A percentile compares a stretch with the other conserved stretches of the same genome.
phyloP scores from a whole-genome alignment of 2,888 invertebrate genomes.

The Latheticus oryzae region DNA sequence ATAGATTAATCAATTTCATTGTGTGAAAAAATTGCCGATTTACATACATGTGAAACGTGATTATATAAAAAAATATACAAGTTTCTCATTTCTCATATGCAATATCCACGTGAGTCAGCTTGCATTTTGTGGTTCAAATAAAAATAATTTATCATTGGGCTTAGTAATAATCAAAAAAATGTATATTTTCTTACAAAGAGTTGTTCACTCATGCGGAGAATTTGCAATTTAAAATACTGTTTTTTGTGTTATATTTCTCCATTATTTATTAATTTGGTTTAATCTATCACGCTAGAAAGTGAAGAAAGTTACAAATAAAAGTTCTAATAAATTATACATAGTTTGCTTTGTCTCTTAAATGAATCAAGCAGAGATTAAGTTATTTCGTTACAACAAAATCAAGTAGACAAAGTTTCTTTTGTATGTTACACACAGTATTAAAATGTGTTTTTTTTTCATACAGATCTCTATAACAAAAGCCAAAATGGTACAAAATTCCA shows the following conservation, averaged over 20 bases:
- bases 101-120: not conserved
- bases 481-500: slow-evolving; percentile 1
- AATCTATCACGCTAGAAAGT: slow-evolving; percentile 23
- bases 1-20: slow-evolving; percentile 2
- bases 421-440: too few species aligned
- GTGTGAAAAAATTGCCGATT: too few species aligned
- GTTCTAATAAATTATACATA: too few species aligned
- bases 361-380: too few species aligned
- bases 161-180: too few species aligned
- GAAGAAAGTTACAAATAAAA: slow-evolving; percentile 14
- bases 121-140: not conserved
- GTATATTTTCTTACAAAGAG: not conserved
- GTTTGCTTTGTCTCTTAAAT: too few species aligned
- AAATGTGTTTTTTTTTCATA: too few species aligned
- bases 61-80: slow-evolving; percentile 2
- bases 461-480: not conserved
- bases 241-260: slow-evolving; percentile 14
- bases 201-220: slow-evolving; percentile 1
- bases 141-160: slow-evolving; percentile 9
- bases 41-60: slow-evolving; percentile 7
- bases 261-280: slow-evolving; percentile 19
- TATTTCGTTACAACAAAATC: too few species aligned
- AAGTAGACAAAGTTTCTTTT: too few species aligned
- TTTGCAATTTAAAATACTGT: slow-evolving; percentile 15
- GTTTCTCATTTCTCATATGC: too few species aligned